phyloP scores from a whole-genome alignment of 2,888 invertebrate species.

The Apotomis turbidana region DNA sequence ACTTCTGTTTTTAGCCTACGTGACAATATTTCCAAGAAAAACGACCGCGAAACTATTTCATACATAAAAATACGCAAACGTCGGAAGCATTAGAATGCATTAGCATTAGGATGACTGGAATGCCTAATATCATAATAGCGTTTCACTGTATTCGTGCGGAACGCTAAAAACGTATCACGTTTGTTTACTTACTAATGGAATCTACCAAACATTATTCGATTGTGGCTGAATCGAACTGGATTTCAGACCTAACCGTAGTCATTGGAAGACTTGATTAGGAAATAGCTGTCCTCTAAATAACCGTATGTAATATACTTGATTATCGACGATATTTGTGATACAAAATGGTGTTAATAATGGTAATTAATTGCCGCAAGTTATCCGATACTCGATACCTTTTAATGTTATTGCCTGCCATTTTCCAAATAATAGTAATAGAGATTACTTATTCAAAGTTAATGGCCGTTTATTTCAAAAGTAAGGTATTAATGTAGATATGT shows the following conservation, averaged over 20 bases:
- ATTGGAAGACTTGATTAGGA: background rate
- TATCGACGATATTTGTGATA: background rate
- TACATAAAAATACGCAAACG: too few relatives aligned
- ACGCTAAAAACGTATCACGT: background rate
- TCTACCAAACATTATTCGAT: constrained; percentile 9
- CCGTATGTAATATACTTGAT: too few relatives aligned
- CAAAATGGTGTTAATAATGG: background rate
- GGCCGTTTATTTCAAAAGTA: background rate
- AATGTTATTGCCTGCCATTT: background rate
- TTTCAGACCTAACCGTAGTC: background rate
- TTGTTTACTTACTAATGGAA: constrained; percentile 11
- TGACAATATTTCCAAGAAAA: too few relatives aligned
- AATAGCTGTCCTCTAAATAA: too few relatives aligned
- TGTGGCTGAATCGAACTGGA: constrained; percentile 18
- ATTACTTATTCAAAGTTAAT: background rate
- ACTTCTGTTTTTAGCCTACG: too few relatives aligned
- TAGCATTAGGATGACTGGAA: too few relatives aligned
- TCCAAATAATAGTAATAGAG: background rate
- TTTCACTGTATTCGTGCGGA: background rate
- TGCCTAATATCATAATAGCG: too few relatives aligned
- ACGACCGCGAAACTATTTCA: too few relatives aligned
- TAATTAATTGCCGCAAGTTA: background rate
- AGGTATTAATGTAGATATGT: background rate
- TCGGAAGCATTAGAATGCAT: too few relatives aligned
- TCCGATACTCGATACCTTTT: constrained; percentile 8